Conservation (phyloP, 2,113 vertebrate genomes). For the Rhadina sibilatrix region DNA sequence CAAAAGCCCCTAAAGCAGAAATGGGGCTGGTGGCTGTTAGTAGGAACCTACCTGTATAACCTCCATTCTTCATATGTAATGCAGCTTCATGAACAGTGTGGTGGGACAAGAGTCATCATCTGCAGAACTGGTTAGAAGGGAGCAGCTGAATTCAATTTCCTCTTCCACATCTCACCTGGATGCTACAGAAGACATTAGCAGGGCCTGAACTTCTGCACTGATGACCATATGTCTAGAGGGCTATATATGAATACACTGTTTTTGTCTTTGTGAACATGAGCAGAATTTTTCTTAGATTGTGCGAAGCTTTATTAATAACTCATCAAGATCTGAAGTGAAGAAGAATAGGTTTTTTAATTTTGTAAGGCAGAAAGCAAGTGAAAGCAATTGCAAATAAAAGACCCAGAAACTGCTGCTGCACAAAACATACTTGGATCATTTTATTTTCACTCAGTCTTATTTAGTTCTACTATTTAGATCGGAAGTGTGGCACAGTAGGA, state of each 20-base stretch:
- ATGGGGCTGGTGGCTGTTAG: background rate
- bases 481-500: slow-evolving; percentile 48
- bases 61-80: background rate
- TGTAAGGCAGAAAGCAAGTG: background rate
- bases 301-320: background rate
- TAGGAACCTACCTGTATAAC: background rate
- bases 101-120: background rate
- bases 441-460: slow-evolving; percentile 32
- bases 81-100: background rate
- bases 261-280: background rate
- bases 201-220: background rate
- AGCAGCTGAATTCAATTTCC: background rate
- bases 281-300: background rate
- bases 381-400: background rate
- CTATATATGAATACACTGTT: background rate
- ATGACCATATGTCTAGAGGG: background rate
- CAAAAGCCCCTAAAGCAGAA: background rate
- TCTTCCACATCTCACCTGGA: background rate
- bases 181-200: background rate
- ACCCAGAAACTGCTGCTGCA: background rate
- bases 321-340: background rate
- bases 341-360: background rate
- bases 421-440: background rate
- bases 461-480: slow-evolving; percentile 16
- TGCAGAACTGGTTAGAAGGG: background rate